phyloP scores from a whole-genome alignment of 2,113 vertebrate species.

The Forbesichthys agassizii region DNA sequence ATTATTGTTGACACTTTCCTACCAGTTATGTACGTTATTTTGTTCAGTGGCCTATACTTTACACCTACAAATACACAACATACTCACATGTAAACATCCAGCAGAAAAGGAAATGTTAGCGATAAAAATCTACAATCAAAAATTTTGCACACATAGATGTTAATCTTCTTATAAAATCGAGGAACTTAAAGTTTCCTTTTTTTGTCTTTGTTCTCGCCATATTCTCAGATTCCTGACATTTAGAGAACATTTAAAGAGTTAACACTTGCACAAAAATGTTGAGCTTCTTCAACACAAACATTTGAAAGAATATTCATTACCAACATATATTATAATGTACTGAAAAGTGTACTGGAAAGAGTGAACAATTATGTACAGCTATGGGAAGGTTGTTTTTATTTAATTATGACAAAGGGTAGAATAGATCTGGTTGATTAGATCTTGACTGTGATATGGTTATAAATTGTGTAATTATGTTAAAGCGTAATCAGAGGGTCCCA shows the following conservation, averaged over 20 bases:
- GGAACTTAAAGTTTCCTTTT: no score
- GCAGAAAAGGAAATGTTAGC: neutral
- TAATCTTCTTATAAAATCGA: neutral
- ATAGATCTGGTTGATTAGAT: conserved; percentile 29
- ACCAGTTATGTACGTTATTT: no score
- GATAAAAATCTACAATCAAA: neutral
- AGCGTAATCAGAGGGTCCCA: conserved; percentile 62
- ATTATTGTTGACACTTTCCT: no score
- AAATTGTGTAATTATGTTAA: conserved; percentile 70
- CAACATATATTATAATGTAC: no score
- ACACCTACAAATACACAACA: no score
- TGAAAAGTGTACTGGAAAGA: no score
- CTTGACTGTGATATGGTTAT: conserved; percentile 51
- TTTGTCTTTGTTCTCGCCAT: neutral
- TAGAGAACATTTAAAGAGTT: neutral
- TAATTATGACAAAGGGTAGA: conserved; percentile 24
- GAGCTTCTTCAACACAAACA: no score
- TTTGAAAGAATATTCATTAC: no score
- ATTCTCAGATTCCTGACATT: conserved; percentile 2
- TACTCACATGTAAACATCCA: no score
- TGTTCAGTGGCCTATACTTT: no score
- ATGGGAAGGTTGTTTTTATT: no score
- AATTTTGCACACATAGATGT: neutral
- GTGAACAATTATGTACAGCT: neutral
- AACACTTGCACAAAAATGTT: no score